Evolutionary conservation across 2,888 invertebrate species (phyloP).

Genomic region (Emmelina monodactyla): DNA sequence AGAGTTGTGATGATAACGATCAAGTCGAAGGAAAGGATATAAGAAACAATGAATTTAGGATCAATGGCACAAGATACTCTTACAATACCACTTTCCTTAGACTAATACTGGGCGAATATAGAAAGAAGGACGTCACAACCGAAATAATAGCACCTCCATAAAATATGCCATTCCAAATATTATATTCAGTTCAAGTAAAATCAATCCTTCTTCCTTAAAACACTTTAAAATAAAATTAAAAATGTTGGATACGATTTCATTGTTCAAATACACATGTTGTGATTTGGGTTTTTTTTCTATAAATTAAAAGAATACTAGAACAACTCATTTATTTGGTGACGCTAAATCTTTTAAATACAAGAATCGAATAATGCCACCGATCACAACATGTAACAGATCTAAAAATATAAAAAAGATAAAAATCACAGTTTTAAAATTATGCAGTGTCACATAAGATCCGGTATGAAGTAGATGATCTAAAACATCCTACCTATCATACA

Average conservation of each 20-base stretch:
- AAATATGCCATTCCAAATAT: constrained; percentile 21
- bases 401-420: constrained; percentile 57
- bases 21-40: constrained; percentile 54
- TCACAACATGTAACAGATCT: constrained; percentile 62
- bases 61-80: constrained; percentile 59
- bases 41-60: constrained; percentile 49
- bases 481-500: constrained; percentile 39
- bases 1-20: constrained; percentile 59
- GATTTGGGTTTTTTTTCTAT: constrained; percentile 23
- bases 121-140: constrained; percentile 66
- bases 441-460: constrained; percentile 61
- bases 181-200: constrained; percentile 14
- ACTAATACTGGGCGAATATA: constrained; percentile 60
- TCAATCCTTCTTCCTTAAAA: constrained; percentile 53
- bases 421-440: constrained; percentile 66
- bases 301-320: background rate
- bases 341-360: constrained; percentile 23
- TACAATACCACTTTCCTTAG: constrained; percentile 52
- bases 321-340: constrained; percentile 21
- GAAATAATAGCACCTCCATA: constrained; percentile 45
- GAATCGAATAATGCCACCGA: constrained; percentile 33
- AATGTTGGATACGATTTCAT: constrained; percentile 17
- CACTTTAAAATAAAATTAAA: constrained; percentile 23
- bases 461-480: constrained; percentile 52
- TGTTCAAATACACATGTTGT: constrained; percentile 49